phyloP scores from a whole-genome alignment of 1,140 invertebrate genomes.

The Drosophila malerkotliana region DNA sequence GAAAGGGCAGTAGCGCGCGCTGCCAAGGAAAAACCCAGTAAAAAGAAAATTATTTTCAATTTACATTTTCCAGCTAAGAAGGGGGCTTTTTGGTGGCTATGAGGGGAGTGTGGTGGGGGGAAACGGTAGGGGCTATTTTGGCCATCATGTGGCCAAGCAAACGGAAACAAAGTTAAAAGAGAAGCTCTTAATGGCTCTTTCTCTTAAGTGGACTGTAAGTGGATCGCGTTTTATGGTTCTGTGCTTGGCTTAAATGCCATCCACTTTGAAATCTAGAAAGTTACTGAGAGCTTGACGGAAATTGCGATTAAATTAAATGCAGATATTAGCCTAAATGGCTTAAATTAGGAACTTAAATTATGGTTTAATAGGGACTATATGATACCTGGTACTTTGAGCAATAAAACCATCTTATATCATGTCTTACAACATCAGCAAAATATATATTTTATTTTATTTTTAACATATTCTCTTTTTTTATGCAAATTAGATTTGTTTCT shows the following conservation, averaged over 20 bases:
- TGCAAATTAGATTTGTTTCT: conserved; percentile 68
- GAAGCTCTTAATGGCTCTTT: neutral
- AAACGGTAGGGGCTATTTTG: conserved; percentile 36
- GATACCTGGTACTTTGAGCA: neutral
- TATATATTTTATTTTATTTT: conserved; percentile 41
- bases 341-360: conserved; percentile 1
- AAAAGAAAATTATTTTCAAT: conserved; percentile 63
- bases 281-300: conserved; percentile 25
- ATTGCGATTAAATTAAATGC: conserved; percentile 29
- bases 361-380: too few species aligned
- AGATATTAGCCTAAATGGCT: conserved; percentile 9
- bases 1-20: conserved; percentile 42
- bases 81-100: neutral
- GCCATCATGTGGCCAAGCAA: conserved; percentile 67
- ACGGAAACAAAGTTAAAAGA: conserved; percentile 26
- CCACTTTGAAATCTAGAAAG: conserved; percentile 20
- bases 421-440: conserved; percentile 45
- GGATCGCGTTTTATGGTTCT: conserved; percentile 40
- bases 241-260: conserved; percentile 29
- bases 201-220: conserved; percentile 8
- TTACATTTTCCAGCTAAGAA: conserved; percentile 42
- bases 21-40: conserved; percentile 27
- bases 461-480: conserved; percentile 36
- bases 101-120: neutral
- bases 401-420: conserved; percentile 10